These are phyloP conservation scores for Eciton burchellii DNA, from an alignment of 1,140 invertebrate species.

Conservation along the genomic window DNA sequence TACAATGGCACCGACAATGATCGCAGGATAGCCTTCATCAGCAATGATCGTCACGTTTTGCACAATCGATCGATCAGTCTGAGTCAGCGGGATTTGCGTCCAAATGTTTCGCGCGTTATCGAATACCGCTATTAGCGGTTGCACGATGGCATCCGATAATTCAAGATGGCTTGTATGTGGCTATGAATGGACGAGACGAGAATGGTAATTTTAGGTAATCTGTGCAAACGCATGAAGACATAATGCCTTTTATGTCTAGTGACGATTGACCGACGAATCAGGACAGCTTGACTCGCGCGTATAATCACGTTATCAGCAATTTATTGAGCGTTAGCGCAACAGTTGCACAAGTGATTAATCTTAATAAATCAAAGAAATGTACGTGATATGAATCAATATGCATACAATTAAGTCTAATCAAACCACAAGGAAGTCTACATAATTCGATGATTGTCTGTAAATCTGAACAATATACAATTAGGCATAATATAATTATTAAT, in stretches of 20 bases:
- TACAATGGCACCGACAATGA: background rate
- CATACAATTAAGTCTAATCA: too few relatives aligned
- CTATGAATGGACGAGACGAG: conserved; percentile 54
- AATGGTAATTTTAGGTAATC: conserved; percentile 40
- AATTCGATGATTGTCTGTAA: too few relatives aligned
- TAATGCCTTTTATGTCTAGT: background rate
- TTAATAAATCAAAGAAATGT: too few relatives aligned
- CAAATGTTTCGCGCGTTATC: conserved; percentile 57
- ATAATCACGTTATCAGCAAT: conserved; percentile 11
- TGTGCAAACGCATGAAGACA: background rate
- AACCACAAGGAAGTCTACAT: too few relatives aligned
- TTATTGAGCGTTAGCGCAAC: too few relatives aligned
- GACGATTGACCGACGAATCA: background rate
- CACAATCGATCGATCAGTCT: conserved; percentile 37
- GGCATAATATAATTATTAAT: too few relatives aligned
- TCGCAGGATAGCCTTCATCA: background rate
- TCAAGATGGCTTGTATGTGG: conserved; percentile 50
- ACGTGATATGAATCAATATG: too few relatives aligned
- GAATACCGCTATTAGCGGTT: conserved; percentile 58
- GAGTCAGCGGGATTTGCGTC: conserved; percentile 32
- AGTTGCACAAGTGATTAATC: background rate
- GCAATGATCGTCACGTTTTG: conserved; percentile 26
- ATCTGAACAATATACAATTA: too few relatives aligned
- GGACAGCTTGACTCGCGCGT: background rate
- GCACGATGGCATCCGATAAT: conserved; percentile 59